Evolutionary conservation across 2,797 vertebrate genomes (phyloP).

Genomic region (Picus viridis): DNA sequence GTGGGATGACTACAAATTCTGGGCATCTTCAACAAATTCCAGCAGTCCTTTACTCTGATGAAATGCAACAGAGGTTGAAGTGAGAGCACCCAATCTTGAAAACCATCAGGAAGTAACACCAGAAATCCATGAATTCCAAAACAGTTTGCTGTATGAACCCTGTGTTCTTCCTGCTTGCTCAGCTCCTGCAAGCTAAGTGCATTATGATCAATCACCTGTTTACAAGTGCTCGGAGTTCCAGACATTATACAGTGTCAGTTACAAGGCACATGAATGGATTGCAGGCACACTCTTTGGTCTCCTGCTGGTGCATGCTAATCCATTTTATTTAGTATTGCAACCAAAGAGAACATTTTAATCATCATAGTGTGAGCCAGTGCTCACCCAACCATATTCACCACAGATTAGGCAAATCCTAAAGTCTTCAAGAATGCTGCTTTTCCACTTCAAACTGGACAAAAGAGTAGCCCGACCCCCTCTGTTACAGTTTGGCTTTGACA

Average conservation of each 20-base stretch:
- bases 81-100: background rate
- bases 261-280: background rate
- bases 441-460: background rate
- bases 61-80: background rate
- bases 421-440: background rate
- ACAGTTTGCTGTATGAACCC: background rate
- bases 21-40: background rate
- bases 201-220: background rate
- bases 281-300: background rate
- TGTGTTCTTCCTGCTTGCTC: background rate
- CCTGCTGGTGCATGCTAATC: background rate
- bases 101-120: background rate
- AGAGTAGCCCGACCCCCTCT: background rate
- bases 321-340: background rate
- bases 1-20: background rate
- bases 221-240: background rate
- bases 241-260: background rate
- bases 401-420: background rate
- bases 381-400: background rate
- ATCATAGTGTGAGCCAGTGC: background rate
- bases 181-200: background rate
- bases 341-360: slow-evolving; percentile 16
- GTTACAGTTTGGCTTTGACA: background rate
- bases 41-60: background rate
- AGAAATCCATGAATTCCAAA: background rate